Evolutionary conservation across 92 coral and sea anemone species (phyloP).

Genomic region (Epizoanthus stellaris): DNA sequence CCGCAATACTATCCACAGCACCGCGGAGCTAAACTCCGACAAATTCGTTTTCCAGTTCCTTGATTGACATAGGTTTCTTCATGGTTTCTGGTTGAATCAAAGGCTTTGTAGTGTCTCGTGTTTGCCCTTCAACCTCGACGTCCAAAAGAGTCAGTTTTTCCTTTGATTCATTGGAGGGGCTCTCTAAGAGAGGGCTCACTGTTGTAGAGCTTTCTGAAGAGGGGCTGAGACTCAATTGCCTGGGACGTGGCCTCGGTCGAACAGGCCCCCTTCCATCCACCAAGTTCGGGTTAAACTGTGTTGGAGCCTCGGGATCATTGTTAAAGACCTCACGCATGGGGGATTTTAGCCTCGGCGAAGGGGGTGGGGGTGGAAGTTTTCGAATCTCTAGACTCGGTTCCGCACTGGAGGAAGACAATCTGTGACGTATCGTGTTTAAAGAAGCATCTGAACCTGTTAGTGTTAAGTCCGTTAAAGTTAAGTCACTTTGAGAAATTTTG

Average conservation of each 20-base stretch:
- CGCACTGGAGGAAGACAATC: constrained; percentile 61
- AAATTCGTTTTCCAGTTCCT: constrained; percentile 80
- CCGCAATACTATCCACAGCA: constrained; percentile 2
- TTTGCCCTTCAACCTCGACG: constrained; percentile 79
- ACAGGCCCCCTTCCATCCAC: constrained; percentile 56
- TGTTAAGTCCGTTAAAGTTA: constrained; percentile 31
- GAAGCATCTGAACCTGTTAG: constrained; percentile 47
- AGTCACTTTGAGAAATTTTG: constrained; percentile 40
- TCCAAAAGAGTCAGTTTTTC: constrained; percentile 71
- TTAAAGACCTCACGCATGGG: constrained; percentile 66
- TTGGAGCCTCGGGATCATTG: constrained; percentile 38
- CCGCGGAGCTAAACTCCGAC: background rate
- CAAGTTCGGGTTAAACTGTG: constrained; percentile 39
- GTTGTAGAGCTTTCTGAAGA: constrained; percentile 49
- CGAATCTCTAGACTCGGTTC: constrained; percentile 40
- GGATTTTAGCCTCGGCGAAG: constrained; percentile 72
- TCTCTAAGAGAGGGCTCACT: constrained; percentile 25
- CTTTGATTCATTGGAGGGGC: constrained; percentile 64
- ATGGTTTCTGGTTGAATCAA: constrained; percentile 68
- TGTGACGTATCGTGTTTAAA: constrained; percentile 52
- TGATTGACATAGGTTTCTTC: constrained; percentile 57
- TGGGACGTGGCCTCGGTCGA: constrained; percentile 65
- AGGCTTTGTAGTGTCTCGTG: constrained; percentile 76
- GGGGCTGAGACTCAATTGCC: constrained; percentile 72
- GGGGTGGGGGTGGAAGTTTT: constrained; percentile 76